Evolutionary conservation across 2,113 vertebrate genomes (phyloP).

Genomic region (Cygnus buccinator): DNA sequence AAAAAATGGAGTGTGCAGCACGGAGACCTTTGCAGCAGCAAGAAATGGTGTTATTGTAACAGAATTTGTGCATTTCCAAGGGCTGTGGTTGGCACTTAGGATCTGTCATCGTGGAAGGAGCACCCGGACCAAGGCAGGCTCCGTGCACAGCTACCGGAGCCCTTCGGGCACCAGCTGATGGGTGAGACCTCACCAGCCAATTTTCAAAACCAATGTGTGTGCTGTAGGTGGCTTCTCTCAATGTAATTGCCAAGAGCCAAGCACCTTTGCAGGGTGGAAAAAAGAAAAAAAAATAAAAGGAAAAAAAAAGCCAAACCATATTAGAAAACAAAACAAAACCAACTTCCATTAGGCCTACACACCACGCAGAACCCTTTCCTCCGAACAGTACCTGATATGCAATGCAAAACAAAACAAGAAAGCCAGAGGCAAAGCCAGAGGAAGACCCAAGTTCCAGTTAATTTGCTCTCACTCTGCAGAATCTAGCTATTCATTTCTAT

Average conservation of each 20-base stretch:
- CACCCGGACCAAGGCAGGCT: not conserved
- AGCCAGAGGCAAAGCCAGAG: fast-evolving
- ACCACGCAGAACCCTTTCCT: not conserved
- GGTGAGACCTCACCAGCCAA: not conserved
- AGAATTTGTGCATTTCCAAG: not conserved
- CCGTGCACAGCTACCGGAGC: fast-evolving
- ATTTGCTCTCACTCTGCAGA: not conserved
- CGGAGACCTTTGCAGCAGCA: not conserved
- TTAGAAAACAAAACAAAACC: not conserved
- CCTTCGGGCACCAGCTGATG: not conserved
- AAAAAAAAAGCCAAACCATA: not conserved
- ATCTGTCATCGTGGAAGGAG: not conserved
- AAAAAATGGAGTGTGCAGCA: fast-evolving
- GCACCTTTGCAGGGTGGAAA: not conserved
- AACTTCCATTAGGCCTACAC: not conserved
- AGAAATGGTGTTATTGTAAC: not conserved
- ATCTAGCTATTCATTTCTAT: not conserved
- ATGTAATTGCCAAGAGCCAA: not conserved
- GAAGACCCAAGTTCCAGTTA: not conserved
- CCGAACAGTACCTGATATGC: fast-evolving
- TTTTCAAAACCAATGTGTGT: not conserved
- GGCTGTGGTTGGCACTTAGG: fast-evolving
- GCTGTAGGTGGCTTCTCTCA: not conserved
- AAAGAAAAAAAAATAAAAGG: not conserved
- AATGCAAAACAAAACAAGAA: not conserved